Evolutionary conservation across 2,113 vertebrate species (phyloP).

Genomic region (Actenoides lindsayi): DNA sequence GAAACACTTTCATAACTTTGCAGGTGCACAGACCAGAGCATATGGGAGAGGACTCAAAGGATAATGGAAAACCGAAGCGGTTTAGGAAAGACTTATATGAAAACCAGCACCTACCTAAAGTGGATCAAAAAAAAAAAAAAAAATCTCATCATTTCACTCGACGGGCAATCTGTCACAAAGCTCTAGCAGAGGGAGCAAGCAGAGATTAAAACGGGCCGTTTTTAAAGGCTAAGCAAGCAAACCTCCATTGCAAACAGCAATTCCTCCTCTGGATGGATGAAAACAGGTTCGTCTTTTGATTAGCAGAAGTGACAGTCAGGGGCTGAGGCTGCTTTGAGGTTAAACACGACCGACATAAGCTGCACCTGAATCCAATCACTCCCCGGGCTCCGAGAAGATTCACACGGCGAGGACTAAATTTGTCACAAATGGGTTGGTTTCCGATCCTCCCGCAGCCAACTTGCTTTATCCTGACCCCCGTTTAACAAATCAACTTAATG

Average conservation of each 20-base stretch:
- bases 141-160: not conserved
- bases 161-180: not conserved
- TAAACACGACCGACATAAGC: constrained; percentile 74
- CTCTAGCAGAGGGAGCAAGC: not conserved
- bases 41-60: constrained; percentile 72
- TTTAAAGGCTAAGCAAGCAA: not conserved
- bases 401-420: constrained; percentile 75
- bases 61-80: constrained; percentile 61
- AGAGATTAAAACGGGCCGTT: not conserved
- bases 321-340: constrained; percentile 69
- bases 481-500: constrained; percentile 86
- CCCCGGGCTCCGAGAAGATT: constrained; percentile 73
- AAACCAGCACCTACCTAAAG: constrained; percentile 45
- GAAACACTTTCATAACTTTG: constrained; percentile 76
- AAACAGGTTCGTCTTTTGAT: constrained; percentile 20
- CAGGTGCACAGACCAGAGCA: constrained; percentile 77
- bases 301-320: constrained; percentile 54
- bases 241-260: not conserved
- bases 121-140: constrained; percentile 17
- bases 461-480: constrained; percentile 78
- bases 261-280: not conserved
- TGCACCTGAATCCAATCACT: constrained; percentile 87
- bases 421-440: constrained; percentile 84
- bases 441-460: constrained; percentile 78
- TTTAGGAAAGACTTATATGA: constrained; percentile 50